Conservation (phyloP, 2,888 invertebrate species). For the Drosophila leonis region DNA sequence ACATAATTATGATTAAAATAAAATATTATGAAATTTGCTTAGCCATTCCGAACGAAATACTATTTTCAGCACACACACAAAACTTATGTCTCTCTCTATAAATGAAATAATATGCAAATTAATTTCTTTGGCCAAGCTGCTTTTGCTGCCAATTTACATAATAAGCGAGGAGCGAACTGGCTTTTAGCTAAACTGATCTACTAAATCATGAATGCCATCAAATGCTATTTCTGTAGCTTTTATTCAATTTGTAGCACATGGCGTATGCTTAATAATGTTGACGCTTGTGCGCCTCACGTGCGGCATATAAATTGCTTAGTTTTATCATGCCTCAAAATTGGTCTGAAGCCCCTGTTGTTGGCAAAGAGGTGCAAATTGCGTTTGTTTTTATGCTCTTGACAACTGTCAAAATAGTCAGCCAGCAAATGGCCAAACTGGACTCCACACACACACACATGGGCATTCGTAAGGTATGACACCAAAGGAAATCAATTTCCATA, state of each 20-base stretch:
- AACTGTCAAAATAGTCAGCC: conserved; percentile 75
- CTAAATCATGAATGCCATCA: conserved; percentile 26
- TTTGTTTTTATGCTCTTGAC: conserved; percentile 76
- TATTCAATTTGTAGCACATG: conserved; percentile 49
- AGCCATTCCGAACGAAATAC: neutral
- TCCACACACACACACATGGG: conserved; percentile 25
- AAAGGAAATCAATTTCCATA: conserved; percentile 80
- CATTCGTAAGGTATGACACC: conserved; percentile 59
- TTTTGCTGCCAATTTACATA: neutral
- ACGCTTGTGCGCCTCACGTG: conserved; percentile 50
- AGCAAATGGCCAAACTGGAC: conserved; percentile 50
- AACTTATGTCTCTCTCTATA: neutral
- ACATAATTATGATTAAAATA: neutral
- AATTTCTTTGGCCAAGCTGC: neutral
- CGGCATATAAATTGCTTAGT: conserved; percentile 85
- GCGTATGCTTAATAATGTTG: conserved; percentile 60
- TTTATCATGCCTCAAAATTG: conserved; percentile 54
- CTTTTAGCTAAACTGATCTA: conserved; percentile 10
- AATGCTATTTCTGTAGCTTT: neutral
- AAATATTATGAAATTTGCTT: neutral
- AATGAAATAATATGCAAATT: conserved; percentile 9
- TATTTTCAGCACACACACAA: neutral
- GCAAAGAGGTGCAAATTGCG: conserved; percentile 74
- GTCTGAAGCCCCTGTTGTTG: conserved; percentile 19
- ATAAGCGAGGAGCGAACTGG: neutral